Percentiles rank a stretch among this genome's conserved stretches.
Conservation (phyloP, 2,113 vertebrate species). For the Apaloderma vittatum region DNA sequence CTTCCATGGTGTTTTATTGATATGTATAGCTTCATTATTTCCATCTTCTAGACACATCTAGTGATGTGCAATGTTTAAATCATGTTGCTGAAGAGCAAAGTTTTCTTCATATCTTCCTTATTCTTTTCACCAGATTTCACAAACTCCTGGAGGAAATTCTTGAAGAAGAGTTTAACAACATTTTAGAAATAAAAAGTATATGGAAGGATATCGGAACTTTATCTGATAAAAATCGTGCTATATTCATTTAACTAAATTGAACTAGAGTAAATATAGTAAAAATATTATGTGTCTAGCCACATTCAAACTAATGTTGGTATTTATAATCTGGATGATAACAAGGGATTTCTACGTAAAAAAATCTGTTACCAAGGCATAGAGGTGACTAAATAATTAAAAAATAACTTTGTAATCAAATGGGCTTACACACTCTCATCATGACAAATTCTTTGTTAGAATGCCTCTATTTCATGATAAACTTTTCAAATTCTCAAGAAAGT, state of each 20-base stretch:
- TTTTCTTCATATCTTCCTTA: background rate
- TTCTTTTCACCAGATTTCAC: background rate
- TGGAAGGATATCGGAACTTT: background rate
- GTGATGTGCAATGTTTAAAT: background rate
- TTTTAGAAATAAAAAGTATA: background rate
- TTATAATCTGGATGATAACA: background rate
- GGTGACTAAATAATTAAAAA: background rate
- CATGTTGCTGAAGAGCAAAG: background rate
- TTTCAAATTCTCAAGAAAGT: background rate
- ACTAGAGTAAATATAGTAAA: background rate
- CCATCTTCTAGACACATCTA: background rate
- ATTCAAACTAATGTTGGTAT: background rate
- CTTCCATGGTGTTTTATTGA: background rate
- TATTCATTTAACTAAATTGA: background rate
- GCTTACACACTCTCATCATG: background rate
- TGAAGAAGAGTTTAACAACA: background rate
- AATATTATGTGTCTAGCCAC: background rate
- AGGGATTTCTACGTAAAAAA: background rate
- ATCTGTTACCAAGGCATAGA: background rate
- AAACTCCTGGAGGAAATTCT: background rate
- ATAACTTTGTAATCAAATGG: background rate
- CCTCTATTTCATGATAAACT: background rate
- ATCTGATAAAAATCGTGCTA: background rate
- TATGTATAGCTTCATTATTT: background rate
- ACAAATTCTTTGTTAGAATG: background rate